Conservation (phyloP, 2,797 vertebrate genomes). For the Pelochelys cantorii region DNA sequence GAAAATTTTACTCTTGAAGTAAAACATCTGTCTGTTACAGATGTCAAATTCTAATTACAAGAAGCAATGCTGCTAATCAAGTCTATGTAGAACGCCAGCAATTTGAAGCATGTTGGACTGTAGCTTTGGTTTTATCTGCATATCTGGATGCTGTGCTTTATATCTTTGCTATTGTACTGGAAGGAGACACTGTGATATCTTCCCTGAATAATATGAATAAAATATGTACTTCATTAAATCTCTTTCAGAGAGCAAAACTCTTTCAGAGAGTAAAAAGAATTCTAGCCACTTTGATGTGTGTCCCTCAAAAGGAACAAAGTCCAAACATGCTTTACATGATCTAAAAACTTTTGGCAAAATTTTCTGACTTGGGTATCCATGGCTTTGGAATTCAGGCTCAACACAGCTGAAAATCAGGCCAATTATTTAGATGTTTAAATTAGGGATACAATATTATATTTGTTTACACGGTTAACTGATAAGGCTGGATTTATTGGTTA, state of each 20-base stretch:
- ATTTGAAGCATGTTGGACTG: not conserved
- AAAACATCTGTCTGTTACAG: not conserved
- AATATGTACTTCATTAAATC: not conserved
- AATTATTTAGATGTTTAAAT: not conserved
- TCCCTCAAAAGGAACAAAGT: not conserved
- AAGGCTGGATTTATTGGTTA: too few relatives aligned
- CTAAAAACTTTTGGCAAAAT: not conserved
- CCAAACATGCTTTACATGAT: not conserved
- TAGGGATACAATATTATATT: too few relatives aligned
- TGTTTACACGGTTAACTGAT: too few relatives aligned
- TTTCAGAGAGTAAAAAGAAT: not conserved
- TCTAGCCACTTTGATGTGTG: not conserved
- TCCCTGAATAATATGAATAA: not conserved
- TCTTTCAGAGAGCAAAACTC: not conserved
- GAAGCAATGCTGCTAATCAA: not conserved
- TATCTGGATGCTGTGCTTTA: not conserved
- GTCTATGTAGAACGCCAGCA: not conserved
- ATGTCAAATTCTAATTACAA: not conserved
- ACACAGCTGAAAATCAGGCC: not conserved
- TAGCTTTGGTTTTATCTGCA: not conserved
- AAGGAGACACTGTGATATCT: not conserved
- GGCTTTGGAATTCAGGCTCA: not conserved
- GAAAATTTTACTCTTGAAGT: not conserved
- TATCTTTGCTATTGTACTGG: not conserved
- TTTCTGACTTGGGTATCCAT: not conserved